Percentiles rank a stretch among this genome's conserved stretches.
phyloP scores from a whole-genome alignment of 2,888 invertebrate species.

The Myopa testacea region DNA sequence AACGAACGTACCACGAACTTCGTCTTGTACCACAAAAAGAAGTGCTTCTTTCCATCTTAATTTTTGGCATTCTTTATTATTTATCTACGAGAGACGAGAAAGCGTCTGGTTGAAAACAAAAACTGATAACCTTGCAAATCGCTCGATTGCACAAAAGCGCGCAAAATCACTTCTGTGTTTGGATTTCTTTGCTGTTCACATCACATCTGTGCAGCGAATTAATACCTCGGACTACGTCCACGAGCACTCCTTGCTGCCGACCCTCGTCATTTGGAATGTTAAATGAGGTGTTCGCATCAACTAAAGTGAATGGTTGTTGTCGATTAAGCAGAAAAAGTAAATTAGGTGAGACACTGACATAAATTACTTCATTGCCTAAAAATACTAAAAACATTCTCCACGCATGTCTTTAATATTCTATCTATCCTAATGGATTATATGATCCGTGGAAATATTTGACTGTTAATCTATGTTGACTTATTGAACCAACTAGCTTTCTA shows the following conservation, averaged over 20 bases:
- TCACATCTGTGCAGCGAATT: constrained; percentile 1
- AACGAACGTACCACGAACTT: neutral
- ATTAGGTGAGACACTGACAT: constrained; percentile 37
- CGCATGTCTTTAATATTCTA: too few species aligned
- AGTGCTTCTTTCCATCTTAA: constrained; percentile 13
- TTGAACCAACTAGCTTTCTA: too few species aligned
- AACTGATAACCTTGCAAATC: constrained; percentile 24
- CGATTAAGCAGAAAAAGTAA: constrained; percentile 50
- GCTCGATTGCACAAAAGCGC: constrained; percentile 40
- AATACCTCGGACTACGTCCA: constrained; percentile 47
- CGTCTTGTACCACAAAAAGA: neutral
- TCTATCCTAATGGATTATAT: too few species aligned
- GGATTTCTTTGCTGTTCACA: constrained; percentile 14
- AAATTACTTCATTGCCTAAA: too few species aligned
- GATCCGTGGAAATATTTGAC: too few species aligned
- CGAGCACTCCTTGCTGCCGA: constrained; percentile 40
- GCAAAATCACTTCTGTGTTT: neutral
- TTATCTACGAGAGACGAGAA: constrained; percentile 31
- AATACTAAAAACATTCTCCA: too few species aligned
- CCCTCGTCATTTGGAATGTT: constrained; percentile 66
- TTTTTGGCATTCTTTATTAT: constrained; percentile 22
- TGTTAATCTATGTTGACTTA: too few species aligned
- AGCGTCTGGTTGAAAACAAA: constrained; percentile 39
- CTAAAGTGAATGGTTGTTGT: constrained; percentile 64
- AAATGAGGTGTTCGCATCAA: constrained; percentile 66